These are phyloP conservation scores for Tetranychus truncatus DNA, from an alignment of 2,888 invertebrate species.

Conservation along the genomic window DNA sequence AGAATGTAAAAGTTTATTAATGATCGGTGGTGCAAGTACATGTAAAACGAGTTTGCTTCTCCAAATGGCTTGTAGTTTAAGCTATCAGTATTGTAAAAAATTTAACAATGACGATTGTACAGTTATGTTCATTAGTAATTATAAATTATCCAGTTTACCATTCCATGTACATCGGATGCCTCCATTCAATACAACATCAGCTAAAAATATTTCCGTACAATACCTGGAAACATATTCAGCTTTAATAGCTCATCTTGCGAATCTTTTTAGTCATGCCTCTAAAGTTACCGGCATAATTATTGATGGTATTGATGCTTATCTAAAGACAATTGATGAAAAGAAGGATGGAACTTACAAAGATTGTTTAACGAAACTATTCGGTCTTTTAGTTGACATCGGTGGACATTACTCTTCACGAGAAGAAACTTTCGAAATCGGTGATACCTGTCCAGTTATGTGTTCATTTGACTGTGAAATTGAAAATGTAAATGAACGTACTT, in stretches of 20 bases:
- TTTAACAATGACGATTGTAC: neutral
- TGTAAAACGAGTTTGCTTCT: constrained; percentile 4
- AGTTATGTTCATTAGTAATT: constrained; percentile 1
- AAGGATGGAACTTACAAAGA: constrained; percentile 5
- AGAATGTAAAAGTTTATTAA: neutral
- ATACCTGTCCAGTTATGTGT: neutral
- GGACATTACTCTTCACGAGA: neutral
- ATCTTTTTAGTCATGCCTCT: neutral
- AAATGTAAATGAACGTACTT: neutral
- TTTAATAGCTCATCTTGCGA: neutral
- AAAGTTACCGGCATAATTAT: neutral
- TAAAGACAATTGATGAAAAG: neutral
- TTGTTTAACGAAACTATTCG: neutral
- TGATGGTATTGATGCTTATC: neutral
- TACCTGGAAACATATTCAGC: neutral
- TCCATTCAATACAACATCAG: neutral
- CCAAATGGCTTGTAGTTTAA: neutral
- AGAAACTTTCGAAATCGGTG: neutral
- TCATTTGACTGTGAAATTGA: neutral
- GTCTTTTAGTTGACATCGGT: neutral
- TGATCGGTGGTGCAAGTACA: neutral
- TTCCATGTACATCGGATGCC: neutral
- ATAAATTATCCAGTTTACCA: neutral
- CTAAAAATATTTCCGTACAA: neutral
- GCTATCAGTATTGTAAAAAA: neutral